Base-by-base conservation (phyloP, 2,888 invertebrate species). In the Noctua comes region DNA sequence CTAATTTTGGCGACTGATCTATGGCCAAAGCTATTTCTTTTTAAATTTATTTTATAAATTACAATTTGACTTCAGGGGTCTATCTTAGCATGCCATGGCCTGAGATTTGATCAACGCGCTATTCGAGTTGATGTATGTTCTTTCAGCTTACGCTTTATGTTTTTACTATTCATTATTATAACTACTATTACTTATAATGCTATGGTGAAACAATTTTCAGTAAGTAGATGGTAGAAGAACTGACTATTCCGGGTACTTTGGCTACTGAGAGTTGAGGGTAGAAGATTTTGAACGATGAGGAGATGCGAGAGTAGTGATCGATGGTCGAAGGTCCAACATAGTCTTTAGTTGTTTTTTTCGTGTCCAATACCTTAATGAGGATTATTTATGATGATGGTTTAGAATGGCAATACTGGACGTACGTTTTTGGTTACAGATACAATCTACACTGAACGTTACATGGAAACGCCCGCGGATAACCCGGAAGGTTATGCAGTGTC, bases 371-470 rank as follows among this genome's bases (percentile, higher is more conserved):
- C 7, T 8, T 3, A 4, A 7, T n/a, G n/a, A 76, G 7, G 3
- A 46, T 13, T 59, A 1, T 62, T 36, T n/a, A 40, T 48, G 3
- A 21, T 36, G 5, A 10, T 36, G 64, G 31, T 36, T 21, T 4
- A 31, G 4, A 62, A 64, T 64, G 27, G 59, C 10, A 16, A 46
- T 40, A 24, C 6, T 62, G 3, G 1, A 13, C 0, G 1, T 40
- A 0, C 1, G 10, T 46, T 66, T 75, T 51, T 68, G 5, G 13
- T 65, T 86, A 24, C 93, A 99, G 99, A 99, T 97, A 99, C 99
- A 0, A 99, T 99, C 87, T 99, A 99, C 94, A 99, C 99, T 1
- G 99, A 99, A 94, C 97, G 99, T 36, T 99, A 99, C 93, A 99
- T 99, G 99, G 98, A 99, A 59, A 95, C 98, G 57, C 99, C 99